A percentile compares a stretch with the other conserved stretches of the same genome.
These are phyloP conservation scores for Lasioglossum lativentre DNA, from an alignment of 2,888 invertebrate species.

Conservation along the genomic window DNA sequence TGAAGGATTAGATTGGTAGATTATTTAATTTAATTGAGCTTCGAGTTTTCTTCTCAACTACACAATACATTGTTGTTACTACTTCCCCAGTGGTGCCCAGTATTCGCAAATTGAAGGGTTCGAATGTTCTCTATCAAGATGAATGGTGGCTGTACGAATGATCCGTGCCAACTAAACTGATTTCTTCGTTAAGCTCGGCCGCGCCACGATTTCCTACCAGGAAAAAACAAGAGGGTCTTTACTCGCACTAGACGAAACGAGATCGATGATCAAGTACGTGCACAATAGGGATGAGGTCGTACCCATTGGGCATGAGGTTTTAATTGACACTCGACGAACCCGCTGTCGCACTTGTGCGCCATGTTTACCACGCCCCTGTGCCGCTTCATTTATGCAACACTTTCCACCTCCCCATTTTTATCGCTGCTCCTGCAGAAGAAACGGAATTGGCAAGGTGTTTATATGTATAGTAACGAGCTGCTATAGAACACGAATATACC, in stretches of 20 bases:
- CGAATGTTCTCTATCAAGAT: not conserved
- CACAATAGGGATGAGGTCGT: slow-evolving; percentile 40
- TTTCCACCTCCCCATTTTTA: not conserved
- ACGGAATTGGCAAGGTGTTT: not conserved
- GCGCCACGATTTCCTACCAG: slow-evolving; percentile 20
- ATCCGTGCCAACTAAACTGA: slow-evolving; percentile 3
- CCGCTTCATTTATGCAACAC: not conserved
- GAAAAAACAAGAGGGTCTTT: slow-evolving; percentile 30
- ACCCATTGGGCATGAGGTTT: slow-evolving; percentile 45
- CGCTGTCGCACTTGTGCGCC: slow-evolving; percentile 31
- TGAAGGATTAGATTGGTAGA: not conserved
- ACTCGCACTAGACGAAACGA: slow-evolving; percentile 17
- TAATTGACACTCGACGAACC: slow-evolving; percentile 52
- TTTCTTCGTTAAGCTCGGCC: slow-evolving; percentile 26
- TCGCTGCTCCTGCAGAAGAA: slow-evolving; percentile 1
- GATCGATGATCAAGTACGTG: slow-evolving; percentile 40
- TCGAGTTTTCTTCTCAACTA: not conserved
- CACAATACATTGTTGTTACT: not conserved
- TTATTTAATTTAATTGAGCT: not conserved
- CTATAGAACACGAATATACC: not conserved
- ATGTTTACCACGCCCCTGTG: slow-evolving; percentile 5
- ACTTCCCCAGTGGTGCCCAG: not conserved
- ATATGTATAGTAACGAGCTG: not conserved
- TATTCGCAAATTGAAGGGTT: not conserved
- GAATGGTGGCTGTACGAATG: not conserved